These are phyloP conservation scores for Piscicola geometra DNA, from an alignment of 2,888 invertebrate genomes.

Conservation along the genomic window DNA sequence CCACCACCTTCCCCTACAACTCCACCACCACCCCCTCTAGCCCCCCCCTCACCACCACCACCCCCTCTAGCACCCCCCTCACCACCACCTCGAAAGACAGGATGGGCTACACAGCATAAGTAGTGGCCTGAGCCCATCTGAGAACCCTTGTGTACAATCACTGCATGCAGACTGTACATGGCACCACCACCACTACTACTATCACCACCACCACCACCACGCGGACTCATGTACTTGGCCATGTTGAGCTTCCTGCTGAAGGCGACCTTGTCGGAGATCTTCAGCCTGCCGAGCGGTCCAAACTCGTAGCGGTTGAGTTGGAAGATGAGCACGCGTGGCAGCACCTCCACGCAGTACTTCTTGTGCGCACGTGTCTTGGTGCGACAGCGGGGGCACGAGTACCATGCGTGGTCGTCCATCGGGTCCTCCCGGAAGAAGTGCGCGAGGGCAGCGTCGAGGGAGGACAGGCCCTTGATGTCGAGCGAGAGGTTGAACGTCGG, in stretches of 20 bases:
- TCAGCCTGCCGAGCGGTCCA: neutral
- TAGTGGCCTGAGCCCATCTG: conserved; percentile 30
- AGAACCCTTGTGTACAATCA: conserved; percentile 27
- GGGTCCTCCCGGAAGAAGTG: neutral
- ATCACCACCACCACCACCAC: neutral
- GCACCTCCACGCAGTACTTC: neutral
- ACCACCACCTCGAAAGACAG: neutral
- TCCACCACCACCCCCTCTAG: neutral
- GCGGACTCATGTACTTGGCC: neutral
- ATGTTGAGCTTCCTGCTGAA: conserved; percentile 8
- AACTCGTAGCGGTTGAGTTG: conserved; percentile 23
- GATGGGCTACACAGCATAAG: conserved; percentile 16
- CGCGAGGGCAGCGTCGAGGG: conserved; percentile 19
- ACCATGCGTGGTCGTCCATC: conserved; percentile 21
- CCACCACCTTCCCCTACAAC: conserved; percentile 9
- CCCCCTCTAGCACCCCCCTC: neutral
- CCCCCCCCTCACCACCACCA: neutral
- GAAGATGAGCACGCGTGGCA: conserved; percentile 6
- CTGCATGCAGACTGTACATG: conserved; percentile 9
- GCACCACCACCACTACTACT: neutral
- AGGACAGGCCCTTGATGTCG: neutral
- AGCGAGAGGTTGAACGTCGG: conserved; percentile 21
- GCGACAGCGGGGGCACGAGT: conserved; percentile 17
- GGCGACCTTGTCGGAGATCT: neutral
- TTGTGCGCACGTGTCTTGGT: conserved; percentile 12